phyloP scores from a whole-genome alignment of 2,113 vertebrate species.

The Monopterus albus region DNA sequence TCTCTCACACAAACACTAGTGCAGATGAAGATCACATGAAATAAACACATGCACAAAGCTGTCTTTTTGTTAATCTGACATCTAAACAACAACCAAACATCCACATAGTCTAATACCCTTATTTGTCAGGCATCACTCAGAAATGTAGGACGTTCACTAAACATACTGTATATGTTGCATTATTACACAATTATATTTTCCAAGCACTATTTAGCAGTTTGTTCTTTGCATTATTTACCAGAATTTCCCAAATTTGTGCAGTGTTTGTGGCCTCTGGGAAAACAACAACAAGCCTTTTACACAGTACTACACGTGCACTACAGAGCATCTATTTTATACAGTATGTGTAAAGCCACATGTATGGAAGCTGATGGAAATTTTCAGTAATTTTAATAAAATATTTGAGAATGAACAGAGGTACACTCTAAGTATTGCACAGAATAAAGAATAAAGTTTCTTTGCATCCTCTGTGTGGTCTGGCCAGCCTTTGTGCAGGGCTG shows the following conservation, averaged over 20 bases:
- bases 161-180: neutral
- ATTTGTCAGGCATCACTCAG: neutral
- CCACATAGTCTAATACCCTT: neutral
- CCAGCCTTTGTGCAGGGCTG: constrained; percentile 39
- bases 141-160: neutral
- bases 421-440: too few relatives aligned
- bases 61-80: constrained; percentile 7
- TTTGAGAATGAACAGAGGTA: too few relatives aligned
- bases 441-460: neutral
- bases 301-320: too few relatives aligned
- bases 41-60: constrained; percentile 59
- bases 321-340: too few relatives aligned
- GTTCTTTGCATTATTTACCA: neutral
- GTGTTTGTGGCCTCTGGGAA: constrained; percentile 5
- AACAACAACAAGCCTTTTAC: too few relatives aligned
- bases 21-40: constrained; percentile 46
- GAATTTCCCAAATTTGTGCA: constrained; percentile 4
- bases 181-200: neutral
- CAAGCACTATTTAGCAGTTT: neutral
- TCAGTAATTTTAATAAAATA: too few relatives aligned
- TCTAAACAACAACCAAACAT: constrained; percentile 33
- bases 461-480: constrained; percentile 34
- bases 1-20: constrained; percentile 68
- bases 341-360: too few relatives aligned
- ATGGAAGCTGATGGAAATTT: too few relatives aligned